Evolutionary conservation across 2,888 invertebrate species (phyloP).

Genomic region (Drosophila atroscutellata): DNA sequence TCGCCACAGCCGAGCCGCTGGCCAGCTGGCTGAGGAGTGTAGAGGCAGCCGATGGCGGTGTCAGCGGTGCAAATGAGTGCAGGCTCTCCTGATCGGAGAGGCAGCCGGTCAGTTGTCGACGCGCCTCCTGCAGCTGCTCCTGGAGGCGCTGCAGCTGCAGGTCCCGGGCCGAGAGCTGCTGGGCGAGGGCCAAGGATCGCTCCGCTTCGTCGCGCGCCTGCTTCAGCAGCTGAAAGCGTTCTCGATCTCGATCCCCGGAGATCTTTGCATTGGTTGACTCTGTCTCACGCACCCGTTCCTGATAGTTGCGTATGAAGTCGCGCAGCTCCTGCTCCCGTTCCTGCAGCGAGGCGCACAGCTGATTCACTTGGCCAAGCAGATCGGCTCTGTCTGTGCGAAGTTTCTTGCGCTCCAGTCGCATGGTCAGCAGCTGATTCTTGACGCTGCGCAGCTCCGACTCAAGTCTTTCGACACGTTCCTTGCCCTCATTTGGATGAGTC

Average conservation of each 20-base stretch:
- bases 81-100: conserved; percentile 94
- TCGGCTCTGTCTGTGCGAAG: conserved; percentile 97
- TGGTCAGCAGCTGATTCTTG: conserved; percentile 86
- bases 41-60: conserved; percentile 86
- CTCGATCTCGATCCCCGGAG: conserved; percentile 91
- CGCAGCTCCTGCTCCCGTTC: conserved; percentile 97
- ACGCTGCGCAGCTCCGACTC: conserved; percentile 84
- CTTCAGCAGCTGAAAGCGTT: conserved; percentile 94
- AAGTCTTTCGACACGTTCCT: conserved; percentile 86
- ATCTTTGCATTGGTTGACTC: conserved; percentile 88
- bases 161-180: conserved; percentile 94
- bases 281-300: conserved; percentile 94
- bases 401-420: conserved; percentile 95
- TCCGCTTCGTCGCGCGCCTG: conserved; percentile 96
- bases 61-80: conserved; percentile 89
- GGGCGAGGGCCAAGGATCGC: conserved; percentile 92
- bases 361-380: conserved; percentile 96
- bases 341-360: conserved; percentile 96
- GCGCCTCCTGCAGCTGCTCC: conserved; percentile 93
- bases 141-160: conserved; percentile 93
- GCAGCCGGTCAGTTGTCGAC: conserved; percentile 92
- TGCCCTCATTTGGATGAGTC: conserved; percentile 83
- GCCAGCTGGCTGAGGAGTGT: conserved; percentile 86
- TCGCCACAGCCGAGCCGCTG: conserved; percentile 80
- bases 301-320: conserved; percentile 97